phyloP scores from a whole-genome alignment of 2,888 invertebrate genomes.

The Eulithis testata region DNA sequence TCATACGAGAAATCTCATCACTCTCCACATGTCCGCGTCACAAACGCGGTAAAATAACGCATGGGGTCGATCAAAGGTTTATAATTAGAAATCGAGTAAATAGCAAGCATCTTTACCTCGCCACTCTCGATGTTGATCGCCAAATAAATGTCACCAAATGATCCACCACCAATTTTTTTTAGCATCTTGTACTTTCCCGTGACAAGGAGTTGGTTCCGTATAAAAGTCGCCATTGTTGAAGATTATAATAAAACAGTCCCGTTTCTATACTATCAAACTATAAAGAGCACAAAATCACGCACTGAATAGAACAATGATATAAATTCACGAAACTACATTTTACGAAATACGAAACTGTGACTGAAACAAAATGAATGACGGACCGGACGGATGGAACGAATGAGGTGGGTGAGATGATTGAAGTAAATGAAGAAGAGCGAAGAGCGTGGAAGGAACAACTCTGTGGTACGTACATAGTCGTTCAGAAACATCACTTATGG shows the following conservation, averaged over 20 bases:
- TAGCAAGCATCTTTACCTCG: slow-evolving; percentile 85
- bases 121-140: slow-evolving; percentile 97
- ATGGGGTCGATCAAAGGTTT: slow-evolving; percentile 26
- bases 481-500: no score
- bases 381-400: slow-evolving; percentile 15
- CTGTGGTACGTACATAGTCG: no score
- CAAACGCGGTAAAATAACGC: slow-evolving; percentile 49
- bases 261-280: slow-evolving; percentile 50
- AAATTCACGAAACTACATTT: slow-evolving; percentile 66
- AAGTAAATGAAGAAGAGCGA: no score
- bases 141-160: slow-evolving; percentile 99
- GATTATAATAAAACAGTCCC: slow-evolving; percentile 52
- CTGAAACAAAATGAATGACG: slow-evolving; percentile 46
- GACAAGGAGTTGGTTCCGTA: slow-evolving; percentile 89
- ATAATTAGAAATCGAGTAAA: slow-evolving; percentile 37
- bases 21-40: slow-evolving; percentile 50
- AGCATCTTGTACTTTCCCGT: slow-evolving; percentile 97
- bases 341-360: slow-evolving; percentile 64
- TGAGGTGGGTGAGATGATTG: no score
- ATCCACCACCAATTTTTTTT: slow-evolving; percentile 99
- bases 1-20: slow-evolving; percentile 55
- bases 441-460: no score
- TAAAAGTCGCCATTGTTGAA: slow-evolving; percentile 46
- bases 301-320: slow-evolving; percentile 64
- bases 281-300: slow-evolving; percentile 62